phyloP scores from a whole-genome alignment of 2,797 vertebrate genomes.

The Aulostomus chinensis region DNA sequence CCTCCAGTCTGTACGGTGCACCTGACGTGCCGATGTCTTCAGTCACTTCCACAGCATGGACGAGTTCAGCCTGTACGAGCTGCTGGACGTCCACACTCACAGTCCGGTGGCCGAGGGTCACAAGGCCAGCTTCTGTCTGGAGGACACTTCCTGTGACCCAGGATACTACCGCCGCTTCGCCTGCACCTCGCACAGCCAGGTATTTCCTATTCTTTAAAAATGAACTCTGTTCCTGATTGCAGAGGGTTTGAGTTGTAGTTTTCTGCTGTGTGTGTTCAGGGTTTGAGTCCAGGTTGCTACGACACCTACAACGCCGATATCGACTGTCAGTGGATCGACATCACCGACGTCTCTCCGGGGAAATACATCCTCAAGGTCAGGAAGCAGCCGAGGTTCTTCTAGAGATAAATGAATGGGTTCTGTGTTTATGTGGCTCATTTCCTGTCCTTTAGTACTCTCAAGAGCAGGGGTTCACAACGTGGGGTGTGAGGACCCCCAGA shows the following conservation, averaged over 20 bases:
- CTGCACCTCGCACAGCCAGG: conserved; percentile 96
- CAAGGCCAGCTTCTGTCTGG: conserved; percentile 97
- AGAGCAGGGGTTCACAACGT: no score
- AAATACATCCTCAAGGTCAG: conserved; percentile 93
- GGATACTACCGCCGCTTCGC: conserved; percentile 93
- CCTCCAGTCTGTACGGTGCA: background rate
- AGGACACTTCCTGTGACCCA: conserved; percentile 96
- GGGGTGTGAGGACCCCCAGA: no score
- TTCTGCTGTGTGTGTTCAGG: conserved; percentile 71
- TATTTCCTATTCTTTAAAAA: conserved; percentile 26
- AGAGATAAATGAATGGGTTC: no score
- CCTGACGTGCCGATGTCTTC: background rate
- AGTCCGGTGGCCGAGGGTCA: conserved; percentile 92
- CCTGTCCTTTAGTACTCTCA: no score
- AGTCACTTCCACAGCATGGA: conserved; percentile 99
- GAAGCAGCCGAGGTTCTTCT: no score
- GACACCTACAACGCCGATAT: conserved; percentile 97
- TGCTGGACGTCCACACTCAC: conserved; percentile 84
- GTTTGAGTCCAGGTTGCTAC: conserved; percentile 95
- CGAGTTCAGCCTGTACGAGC: conserved; percentile 94
- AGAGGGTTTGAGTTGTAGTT: no score
- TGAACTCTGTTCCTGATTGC: background rate
- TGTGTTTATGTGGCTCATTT: no score
- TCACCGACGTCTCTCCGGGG: conserved; percentile 94
- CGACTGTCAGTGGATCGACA: conserved; percentile 98